A percentile compares a stretch with the other conserved stretches of the same genome.
phyloP scores from a whole-genome alignment of 2,113 vertebrate species.

The Cercopithecus mona region DNA sequence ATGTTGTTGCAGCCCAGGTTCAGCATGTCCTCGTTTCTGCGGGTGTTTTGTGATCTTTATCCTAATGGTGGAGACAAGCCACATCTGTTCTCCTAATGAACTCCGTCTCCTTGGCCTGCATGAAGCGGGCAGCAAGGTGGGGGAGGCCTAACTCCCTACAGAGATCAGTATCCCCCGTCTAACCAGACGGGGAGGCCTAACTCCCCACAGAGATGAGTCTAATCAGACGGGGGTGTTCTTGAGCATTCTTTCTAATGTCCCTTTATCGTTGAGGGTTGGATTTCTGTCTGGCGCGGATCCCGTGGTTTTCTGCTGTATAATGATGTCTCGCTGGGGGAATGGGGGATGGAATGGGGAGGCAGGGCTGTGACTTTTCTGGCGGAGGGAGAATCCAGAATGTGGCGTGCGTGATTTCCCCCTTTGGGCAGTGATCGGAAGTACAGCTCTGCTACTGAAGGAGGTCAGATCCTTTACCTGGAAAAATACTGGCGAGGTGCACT shows the following conservation, averaged over 20 bases:
- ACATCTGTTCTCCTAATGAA: constrained; percentile 60
- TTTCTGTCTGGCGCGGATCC: not conserved
- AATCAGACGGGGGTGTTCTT: not conserved
- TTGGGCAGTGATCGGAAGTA: not conserved
- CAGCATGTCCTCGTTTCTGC: constrained; percentile 25
- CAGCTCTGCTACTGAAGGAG: not conserved
- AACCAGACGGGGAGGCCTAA: not conserved
- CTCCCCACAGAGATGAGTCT: not conserved
- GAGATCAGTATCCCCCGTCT: not conserved
- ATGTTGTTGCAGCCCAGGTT: constrained; percentile 41
- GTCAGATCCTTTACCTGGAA: not conserved
- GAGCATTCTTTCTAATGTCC: not conserved
- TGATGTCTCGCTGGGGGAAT: not conserved
- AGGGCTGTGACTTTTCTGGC: not conserved
- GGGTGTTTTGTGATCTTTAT: constrained; percentile 51
- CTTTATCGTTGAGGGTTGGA: not conserved
- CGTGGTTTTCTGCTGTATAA: not conserved
- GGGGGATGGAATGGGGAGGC: not conserved
- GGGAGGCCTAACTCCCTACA: not conserved
- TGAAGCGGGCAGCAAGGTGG: not conserved
- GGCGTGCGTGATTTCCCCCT: not conserved
- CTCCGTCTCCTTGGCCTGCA: not conserved
- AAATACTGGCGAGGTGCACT: not conserved
- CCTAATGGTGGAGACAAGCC: constrained; percentile 17
- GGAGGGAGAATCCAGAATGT: not conserved